These are phyloP conservation scores for Gasterosteus aculeatus DNA, from an alignment of 2,113 vertebrate species.

Conservation along the genomic window DNA sequence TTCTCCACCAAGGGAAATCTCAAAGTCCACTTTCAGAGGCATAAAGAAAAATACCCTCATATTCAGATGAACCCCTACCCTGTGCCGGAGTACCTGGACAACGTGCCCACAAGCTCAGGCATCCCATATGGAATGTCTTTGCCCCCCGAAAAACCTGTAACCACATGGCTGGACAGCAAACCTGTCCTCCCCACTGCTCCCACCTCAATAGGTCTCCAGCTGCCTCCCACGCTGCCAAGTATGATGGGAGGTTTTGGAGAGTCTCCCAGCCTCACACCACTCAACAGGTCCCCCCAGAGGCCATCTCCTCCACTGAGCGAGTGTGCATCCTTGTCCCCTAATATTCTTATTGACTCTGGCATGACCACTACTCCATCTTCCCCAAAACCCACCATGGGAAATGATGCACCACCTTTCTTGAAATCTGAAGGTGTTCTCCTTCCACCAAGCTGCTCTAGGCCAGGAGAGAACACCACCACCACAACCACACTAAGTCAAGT, in stretches of 20 bases:
- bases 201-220: conserved; percentile 90
- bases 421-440: conserved; percentile 88
- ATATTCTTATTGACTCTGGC: conserved; percentile 84
- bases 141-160: conserved; percentile 96
- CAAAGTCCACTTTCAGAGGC: conserved; percentile 99
- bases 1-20: conserved; percentile 99
- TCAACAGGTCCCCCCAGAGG: conserved; percentile 93
- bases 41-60: conserved; percentile 99
- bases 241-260: conserved; percentile 87
- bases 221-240: conserved; percentile 89
- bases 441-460: conserved; percentile 81
- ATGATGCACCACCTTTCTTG: conserved; percentile 78
- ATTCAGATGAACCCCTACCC: conserved; percentile 99
- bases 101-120: conserved; percentile 97
- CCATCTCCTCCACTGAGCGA: conserved; percentile 94
- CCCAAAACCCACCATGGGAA: conserved; percentile 81
- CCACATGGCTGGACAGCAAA: conserved; percentile 98
- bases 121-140: conserved; percentile 99
- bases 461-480: conserved; percentile 80
- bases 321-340: conserved; percentile 94
- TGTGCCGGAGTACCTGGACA: conserved; percentile 99
- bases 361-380: conserved; percentile 83
- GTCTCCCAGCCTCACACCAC: conserved; percentile 91
- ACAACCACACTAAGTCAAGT: conserved; percentile 82
- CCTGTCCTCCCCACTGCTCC: conserved; percentile 90